These are phyloP conservation scores for Cladorhizidae sp. DNA, from an alignment of 37 sponge, comb jelly and placozoan species.

Conservation along the genomic window DNA sequence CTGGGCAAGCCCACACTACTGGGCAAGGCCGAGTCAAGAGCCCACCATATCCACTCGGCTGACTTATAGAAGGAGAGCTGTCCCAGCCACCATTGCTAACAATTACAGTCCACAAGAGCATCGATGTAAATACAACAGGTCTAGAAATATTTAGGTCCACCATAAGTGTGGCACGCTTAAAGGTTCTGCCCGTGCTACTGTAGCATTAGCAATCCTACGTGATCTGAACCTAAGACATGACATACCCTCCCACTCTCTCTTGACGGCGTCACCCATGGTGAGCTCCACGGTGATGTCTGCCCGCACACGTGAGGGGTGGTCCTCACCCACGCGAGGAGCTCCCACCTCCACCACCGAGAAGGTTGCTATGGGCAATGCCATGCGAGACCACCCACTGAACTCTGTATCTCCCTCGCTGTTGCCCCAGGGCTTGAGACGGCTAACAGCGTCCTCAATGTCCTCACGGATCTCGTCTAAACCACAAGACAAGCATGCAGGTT, in stretches of 20 bases:
- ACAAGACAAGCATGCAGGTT: background rate
- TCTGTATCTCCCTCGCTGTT: conserved; percentile 78
- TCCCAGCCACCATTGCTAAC: too few relatives aligned
- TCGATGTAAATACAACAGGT: too few relatives aligned
- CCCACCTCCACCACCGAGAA: conserved; percentile 94
- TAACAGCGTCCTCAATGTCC: conserved; percentile 91
- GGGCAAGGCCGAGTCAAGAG: too few relatives aligned
- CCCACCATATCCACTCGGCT: too few relatives aligned
- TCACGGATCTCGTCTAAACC: conserved; percentile 88
- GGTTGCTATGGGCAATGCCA: conserved; percentile 83
- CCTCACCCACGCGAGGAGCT: conserved; percentile 91
- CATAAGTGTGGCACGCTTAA: too few relatives aligned
- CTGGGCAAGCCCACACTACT: too few relatives aligned
- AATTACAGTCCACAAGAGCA: too few relatives aligned
- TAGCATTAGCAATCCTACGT: too few relatives aligned
- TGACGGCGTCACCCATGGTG: conserved; percentile 68
- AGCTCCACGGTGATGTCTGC: conserved; percentile 89
- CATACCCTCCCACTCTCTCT: conserved; percentile 87
- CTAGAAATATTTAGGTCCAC: too few relatives aligned
- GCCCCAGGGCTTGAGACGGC: conserved; percentile 90
- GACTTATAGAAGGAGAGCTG: too few relatives aligned
- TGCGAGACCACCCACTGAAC: conserved; percentile 97
- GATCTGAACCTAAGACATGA: too few relatives aligned
- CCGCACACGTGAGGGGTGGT: conserved; percentile 88
- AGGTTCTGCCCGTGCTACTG: too few relatives aligned